Percentiles rank a stretch among this genome's conserved stretches.
Conservation (phyloP, 2,797 vertebrate species). For the Micrastur ruficollis region DNA sequence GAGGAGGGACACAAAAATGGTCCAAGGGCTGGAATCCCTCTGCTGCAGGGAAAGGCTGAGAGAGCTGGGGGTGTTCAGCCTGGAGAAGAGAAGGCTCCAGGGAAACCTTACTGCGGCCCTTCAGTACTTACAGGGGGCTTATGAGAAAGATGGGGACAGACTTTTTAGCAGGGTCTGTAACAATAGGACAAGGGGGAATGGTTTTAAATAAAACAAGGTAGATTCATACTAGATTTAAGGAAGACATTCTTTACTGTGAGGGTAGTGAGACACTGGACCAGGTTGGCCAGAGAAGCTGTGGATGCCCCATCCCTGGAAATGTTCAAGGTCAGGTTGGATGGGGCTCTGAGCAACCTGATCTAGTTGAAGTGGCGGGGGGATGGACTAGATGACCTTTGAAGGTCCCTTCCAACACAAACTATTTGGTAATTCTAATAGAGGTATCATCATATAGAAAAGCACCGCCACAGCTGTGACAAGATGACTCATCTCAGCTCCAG, state of each 20-base stretch:
- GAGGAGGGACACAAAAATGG: rapidly evolving
- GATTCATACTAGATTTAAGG: neutral
- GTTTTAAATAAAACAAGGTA: neutral
- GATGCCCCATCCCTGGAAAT: too few species aligned
- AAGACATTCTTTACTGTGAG: rapidly evolving
- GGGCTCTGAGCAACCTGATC: too few species aligned
- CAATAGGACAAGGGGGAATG: rapidly evolving
- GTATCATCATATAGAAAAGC: neutral
- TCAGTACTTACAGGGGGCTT: too few species aligned
- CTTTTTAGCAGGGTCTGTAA: neutral
- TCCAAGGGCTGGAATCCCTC: rapidly evolving
- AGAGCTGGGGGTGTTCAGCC: rapidly evolving
- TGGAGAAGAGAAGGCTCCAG: neutral
- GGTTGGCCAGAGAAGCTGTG: neutral
- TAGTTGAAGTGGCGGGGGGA: too few species aligned
- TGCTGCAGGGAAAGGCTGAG: rapidly evolving
- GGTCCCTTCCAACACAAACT: neutral
- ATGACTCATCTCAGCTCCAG: neutral
- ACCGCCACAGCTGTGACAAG: rapidly evolving
- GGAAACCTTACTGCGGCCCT: neutral
- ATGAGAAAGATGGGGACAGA: neutral
- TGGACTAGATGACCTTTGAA: neutral
- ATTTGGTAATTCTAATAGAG: neutral
- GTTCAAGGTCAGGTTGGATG: too few species aligned
- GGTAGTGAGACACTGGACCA: neutral